phyloP scores from a whole-genome alignment of 2,797 vertebrate genomes.

The Pitangus sulphuratus region DNA sequence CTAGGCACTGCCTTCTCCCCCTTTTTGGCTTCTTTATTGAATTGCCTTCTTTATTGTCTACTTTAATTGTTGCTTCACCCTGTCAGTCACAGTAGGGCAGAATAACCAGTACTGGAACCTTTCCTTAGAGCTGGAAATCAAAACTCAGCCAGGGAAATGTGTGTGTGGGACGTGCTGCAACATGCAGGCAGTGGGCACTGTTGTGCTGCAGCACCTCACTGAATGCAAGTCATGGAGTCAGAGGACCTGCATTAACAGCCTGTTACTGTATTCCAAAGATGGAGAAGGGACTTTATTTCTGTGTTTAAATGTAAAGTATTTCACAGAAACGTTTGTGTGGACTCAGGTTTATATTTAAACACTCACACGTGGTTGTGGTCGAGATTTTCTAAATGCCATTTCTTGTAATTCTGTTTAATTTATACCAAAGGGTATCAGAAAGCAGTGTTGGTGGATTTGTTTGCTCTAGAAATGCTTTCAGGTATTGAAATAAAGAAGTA shows the following conservation, averaged over 20 bases:
- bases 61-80: not conserved
- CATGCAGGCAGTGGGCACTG: not conserved
- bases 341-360: not conserved
- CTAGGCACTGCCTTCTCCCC: not conserved
- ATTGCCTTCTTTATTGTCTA: not conserved
- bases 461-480: not conserved
- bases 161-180: not conserved
- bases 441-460: not conserved
- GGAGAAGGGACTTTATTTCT: not conserved
- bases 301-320: not conserved
- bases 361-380: not conserved
- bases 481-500: not conserved
- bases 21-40: not conserved
- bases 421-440: not conserved
- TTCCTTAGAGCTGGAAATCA: not conserved
- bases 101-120: slow-evolving; percentile 5
- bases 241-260: not conserved
- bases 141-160: not conserved
- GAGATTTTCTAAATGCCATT: not conserved
- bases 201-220: not conserved
- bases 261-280: not conserved
- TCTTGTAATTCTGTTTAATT: not conserved
- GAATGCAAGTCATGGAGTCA: not conserved
- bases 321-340: not conserved
- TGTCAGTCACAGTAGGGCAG: not conserved